Evolutionary conservation across 2,797 vertebrate species (phyloP).

Genomic region (Glyptemys insculpta): DNA sequence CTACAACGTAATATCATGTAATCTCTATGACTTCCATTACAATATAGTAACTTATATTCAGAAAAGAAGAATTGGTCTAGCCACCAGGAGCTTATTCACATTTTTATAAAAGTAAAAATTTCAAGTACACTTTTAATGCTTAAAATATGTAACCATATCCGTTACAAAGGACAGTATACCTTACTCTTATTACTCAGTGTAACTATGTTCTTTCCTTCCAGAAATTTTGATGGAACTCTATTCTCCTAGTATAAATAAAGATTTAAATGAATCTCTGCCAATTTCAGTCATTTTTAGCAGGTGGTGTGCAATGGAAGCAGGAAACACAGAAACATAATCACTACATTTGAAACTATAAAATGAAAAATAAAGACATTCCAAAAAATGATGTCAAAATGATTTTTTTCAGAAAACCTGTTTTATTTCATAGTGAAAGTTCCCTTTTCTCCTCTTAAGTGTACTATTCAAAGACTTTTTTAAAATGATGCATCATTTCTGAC

Average conservation of each 20-base stretch:
- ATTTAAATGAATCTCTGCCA: slow-evolving; percentile 45
- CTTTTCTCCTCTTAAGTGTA: slow-evolving; percentile 39
- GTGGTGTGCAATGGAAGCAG: slow-evolving; percentile 21
- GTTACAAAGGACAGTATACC: neutral
- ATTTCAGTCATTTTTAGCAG: slow-evolving; percentile 62
- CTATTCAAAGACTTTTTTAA: neutral
- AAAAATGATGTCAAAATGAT: slow-evolving; percentile 16
- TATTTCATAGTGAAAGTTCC: slow-evolving; percentile 53
- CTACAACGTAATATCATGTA: neutral
- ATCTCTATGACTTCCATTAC: slow-evolving; percentile 1
- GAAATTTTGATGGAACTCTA: slow-evolving; percentile 11
- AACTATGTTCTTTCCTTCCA: slow-evolving; percentile 52
- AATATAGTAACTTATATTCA: neutral
- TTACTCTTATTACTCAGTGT: slow-evolving; percentile 18
- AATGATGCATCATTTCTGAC: slow-evolving; percentile 6
- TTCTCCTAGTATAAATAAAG: neutral
- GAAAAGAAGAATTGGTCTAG: neutral
- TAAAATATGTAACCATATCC: neutral
- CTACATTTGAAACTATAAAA: slow-evolving; percentile 39
- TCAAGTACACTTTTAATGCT: neutral
- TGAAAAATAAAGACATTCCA: slow-evolving; percentile 49
- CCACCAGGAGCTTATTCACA: neutral
- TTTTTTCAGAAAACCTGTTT: slow-evolving; percentile 59
- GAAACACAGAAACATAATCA: slow-evolving; percentile 23
- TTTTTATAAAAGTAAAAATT: slow-evolving; percentile 38